A percentile compares a stretch with the other conserved stretches of the same genome.
These are phyloP conservation scores for Hypanus sabinus DNA, from an alignment of 2,113 vertebrate genomes.

Conservation along the genomic window DNA sequence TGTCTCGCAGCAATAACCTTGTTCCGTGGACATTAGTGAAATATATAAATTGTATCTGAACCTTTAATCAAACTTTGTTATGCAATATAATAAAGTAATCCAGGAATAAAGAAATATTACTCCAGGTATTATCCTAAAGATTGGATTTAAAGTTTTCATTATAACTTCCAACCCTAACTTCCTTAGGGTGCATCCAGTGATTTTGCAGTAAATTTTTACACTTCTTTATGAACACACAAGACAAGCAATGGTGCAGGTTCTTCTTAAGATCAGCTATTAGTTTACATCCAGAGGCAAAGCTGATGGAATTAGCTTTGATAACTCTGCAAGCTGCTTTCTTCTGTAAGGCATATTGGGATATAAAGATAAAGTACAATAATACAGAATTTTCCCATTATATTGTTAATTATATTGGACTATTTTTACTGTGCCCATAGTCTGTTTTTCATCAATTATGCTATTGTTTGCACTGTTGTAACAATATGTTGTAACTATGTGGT, in stretches of 20 bases:
- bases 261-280: neutral
- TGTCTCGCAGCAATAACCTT: neutral
- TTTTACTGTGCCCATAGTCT: too few species aligned
- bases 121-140: neutral
- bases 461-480: too few species aligned
- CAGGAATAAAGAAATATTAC: neutral
- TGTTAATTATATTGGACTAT: too few species aligned
- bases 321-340: neutral
- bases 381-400: neutral
- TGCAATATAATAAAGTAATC: neutral
- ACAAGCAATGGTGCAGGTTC: neutral
- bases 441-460: too few species aligned
- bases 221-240: neutral
- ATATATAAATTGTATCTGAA: neutral
- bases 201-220: neutral
- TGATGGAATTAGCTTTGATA: neutral
- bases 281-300: neutral
- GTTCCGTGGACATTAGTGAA: neutral
- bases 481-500: too few species aligned
- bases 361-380: neutral
- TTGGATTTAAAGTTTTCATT: slow-evolving; percentile 15
- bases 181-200: neutral
- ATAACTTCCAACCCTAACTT: neutral
- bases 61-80: neutral
- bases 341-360: neutral